phyloP scores from a whole-genome alignment of 2,113 vertebrate genomes.

The Aplodontia rufa region DNA sequence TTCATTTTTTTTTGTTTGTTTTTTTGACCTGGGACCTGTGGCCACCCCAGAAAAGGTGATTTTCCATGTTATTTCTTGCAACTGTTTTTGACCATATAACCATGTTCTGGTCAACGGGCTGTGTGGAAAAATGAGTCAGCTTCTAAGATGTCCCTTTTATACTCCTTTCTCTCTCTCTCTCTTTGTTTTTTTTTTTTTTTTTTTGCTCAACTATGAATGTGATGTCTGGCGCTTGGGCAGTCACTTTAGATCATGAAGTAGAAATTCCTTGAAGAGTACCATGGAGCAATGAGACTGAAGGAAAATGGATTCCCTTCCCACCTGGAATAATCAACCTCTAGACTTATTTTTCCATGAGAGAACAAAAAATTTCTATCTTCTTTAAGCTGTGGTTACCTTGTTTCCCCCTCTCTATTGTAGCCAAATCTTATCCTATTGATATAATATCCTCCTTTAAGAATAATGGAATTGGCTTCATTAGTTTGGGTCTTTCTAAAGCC shows the following conservation, averaged over 20 bases:
- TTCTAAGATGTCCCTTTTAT: background rate
- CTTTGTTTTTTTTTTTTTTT: no score
- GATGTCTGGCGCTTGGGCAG: background rate
- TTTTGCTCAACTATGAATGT: background rate
- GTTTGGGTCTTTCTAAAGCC: background rate
- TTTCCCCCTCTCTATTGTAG: background rate
- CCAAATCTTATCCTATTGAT: background rate
- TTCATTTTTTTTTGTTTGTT: no score
- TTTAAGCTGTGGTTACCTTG: background rate
- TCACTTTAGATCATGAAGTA: background rate
- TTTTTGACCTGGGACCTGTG: background rate
- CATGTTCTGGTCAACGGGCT: background rate
- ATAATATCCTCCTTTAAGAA: background rate
- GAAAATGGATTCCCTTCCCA: background rate
- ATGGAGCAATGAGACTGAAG: background rate
- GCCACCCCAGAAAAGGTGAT: background rate
- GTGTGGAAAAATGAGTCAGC: constrained; percentile 17
- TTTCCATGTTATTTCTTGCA: background rate
- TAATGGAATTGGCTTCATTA: background rate
- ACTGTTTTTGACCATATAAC: background rate
- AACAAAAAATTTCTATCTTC: background rate
- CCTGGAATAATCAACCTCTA: background rate
- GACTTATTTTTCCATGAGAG: background rate
- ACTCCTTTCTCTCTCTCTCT: background rate
- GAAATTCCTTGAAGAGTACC: background rate